Conservation (phyloP, 2,888 invertebrate species). For the Leptinotarsa peninsularis region DNA sequence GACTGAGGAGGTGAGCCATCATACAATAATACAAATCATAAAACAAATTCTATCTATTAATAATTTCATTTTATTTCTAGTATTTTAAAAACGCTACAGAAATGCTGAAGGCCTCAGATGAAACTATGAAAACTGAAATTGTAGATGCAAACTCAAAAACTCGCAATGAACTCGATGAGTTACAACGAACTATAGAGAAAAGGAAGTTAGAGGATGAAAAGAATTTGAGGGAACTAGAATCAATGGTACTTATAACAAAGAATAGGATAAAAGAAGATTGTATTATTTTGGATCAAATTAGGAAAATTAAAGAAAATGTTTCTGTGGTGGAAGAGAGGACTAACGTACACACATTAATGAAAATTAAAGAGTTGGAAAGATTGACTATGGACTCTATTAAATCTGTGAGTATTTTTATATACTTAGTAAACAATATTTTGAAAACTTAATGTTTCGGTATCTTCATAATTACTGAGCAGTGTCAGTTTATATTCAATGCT, state of each 20-base stretch:
- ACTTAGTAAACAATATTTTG: background rate
- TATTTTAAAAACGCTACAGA: conserved; percentile 21
- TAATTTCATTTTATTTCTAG: conserved; percentile 18
- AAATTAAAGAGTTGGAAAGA: conserved; percentile 16
- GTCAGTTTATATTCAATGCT: too few relatives aligned
- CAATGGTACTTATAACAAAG: conserved; percentile 21
- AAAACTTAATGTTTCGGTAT: too few relatives aligned
- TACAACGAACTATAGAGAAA: background rate
- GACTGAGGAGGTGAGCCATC: conserved; percentile 29
- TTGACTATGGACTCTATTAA: conserved; percentile 26
- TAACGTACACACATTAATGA: conserved; percentile 13
- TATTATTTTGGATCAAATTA: conserved; percentile 20
- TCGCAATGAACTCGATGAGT: conserved; percentile 2
- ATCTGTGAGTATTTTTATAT: conserved; percentile 26
- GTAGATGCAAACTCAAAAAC: conserved; percentile 13
- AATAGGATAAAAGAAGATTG: conserved; percentile 31
- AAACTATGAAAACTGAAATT: conserved; percentile 10
- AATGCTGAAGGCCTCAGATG: conserved; percentile 19
- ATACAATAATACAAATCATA: background rate
- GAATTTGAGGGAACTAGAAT: conserved; percentile 27
- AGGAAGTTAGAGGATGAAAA: conserved; percentile 24
- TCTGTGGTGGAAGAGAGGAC: conserved; percentile 8
- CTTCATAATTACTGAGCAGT: too few relatives aligned
- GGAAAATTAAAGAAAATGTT: conserved; percentile 24
- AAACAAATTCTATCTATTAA: background rate